Base-by-base conservation (phyloP, 2,113 vertebrate genomes). In the Lagenorhynchus albirostris region DNA sequence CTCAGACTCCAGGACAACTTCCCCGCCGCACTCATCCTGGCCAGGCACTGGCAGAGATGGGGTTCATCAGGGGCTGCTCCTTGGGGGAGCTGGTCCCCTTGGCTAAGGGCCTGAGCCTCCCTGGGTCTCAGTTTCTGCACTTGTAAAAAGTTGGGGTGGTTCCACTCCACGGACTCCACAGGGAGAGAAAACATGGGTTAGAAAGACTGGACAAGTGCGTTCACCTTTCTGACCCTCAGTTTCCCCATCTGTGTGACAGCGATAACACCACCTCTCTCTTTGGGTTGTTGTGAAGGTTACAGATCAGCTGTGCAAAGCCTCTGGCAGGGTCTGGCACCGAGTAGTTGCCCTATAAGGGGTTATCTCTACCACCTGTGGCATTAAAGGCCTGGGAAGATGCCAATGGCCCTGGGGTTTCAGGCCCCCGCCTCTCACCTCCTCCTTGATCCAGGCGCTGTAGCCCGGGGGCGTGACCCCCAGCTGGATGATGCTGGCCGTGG, bases 361-460 rank as follows among this genome's bases (percentile, higher is more conserved):
- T 55, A n/a, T 20, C 3, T 71, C 60, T 8, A 29, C 70, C 2
- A 3, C 55, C 21, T 41, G 20, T 9, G 50, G 58, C 55, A 29
- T 25, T 20, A 23, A 74, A 71, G 71, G n/a, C 50, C 58, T 25
- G 44, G n/a, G 58, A 29, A 77, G 85, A n/a, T 41, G 12, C 53
- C 76, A 26, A 0, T 20, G 15, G 14, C 77, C 47, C 85, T 36
- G 17, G 31, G 65, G 62, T 17, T 77, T 44, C 1, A 0, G 44
- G 20, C 3, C 26, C 33, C 9, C 60, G 7, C 5, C 8, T 97
- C 99, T 99, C 96, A 99, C 99, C 99, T 99, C 99, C 53, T 99
- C 98, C 96, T 99, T 98, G 97, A 99, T 99, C 99, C 99, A 99
- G 0, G 99, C 99, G 0, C 99, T 99, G 98, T 99, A 99, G 65